Evolutionary conservation across 2,888 invertebrate species (phyloP).

Genomic region (Andrena bicolor): DNA sequence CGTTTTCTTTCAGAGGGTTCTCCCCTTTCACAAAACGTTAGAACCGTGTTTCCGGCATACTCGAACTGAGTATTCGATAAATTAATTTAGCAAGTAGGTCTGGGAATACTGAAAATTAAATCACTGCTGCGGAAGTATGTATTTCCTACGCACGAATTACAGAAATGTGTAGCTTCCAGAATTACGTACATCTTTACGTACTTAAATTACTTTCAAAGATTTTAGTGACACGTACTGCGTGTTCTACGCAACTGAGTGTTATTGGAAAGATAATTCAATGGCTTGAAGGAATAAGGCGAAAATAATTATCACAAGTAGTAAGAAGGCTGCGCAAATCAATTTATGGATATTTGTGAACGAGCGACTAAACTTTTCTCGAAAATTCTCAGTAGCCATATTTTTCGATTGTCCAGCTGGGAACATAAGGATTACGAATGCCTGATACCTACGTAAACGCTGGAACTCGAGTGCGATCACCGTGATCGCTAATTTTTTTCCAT

Average conservation of each 20-base stretch:
- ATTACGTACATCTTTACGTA: too few species aligned
- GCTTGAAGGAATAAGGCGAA: too few species aligned
- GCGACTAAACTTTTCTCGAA: too few species aligned
- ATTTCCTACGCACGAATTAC: neutral
- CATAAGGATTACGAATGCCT: neutral
- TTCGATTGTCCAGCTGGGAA: neutral
- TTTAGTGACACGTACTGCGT: neutral
- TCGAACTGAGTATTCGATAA: neutral
- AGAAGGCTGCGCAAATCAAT: too few species aligned
- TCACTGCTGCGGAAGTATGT: neutral
- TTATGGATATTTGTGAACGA: too few species aligned
- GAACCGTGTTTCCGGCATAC: constrained; percentile 19
- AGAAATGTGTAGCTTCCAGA: neutral
- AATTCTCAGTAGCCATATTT: too few species aligned
- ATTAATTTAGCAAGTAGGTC: neutral
- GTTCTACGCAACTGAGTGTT: neutral
- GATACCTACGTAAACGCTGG: constrained; percentile 12
- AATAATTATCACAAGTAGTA: too few species aligned
- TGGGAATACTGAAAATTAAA: neutral
- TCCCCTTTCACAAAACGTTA: constrained; percentile 21
- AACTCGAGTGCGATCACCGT: constrained; percentile 38
- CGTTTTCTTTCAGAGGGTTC: constrained; percentile 61
- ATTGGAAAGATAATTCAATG: neutral
- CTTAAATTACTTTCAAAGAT: neutral
- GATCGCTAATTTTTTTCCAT: constrained; percentile 56